Conservation (phyloP, 2,888 invertebrate species). For the Stramonita haemastoma region DNA sequence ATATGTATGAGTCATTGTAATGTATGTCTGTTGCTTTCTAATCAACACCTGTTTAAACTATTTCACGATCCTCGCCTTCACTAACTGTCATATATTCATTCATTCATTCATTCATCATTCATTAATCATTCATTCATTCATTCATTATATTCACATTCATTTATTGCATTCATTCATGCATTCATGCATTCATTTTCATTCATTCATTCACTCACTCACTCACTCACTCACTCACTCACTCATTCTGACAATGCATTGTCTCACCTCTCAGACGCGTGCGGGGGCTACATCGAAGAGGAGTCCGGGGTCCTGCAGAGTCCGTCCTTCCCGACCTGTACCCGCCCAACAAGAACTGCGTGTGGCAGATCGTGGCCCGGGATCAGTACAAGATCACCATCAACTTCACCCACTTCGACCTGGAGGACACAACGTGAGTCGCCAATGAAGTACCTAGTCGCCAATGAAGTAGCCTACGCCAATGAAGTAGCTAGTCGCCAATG, state of each 20-base stretch:
- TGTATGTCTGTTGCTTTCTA: neutral
- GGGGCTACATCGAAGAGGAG: conserved; percentile 89
- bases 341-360: conserved; percentile 95
- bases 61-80: too few species aligned
- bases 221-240: neutral
- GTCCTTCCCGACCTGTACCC: conserved; percentile 97
- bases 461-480: too few species aligned
- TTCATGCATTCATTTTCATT: neutral
- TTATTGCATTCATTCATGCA: neutral
- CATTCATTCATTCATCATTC: neutral
- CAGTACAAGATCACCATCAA: conserved; percentile 96
- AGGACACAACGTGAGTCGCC: conserved; percentile 94
- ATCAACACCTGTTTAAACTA: too few species aligned
- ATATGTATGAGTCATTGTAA: too few species aligned
- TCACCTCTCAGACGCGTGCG: conserved; percentile 90
- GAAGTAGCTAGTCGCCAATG: too few species aligned
- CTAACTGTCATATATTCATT: neutral
- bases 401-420: conserved; percentile 98
- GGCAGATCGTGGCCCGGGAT: conserved; percentile 97
- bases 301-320: conserved; percentile 98
- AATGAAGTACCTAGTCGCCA: too few species aligned
- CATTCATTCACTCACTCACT: too few species aligned
- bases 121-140: neutral
- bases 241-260: neutral
- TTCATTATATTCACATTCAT: neutral